Evolutionary conservation across 1,140 invertebrate species (phyloP).

Genomic region (Physella acuta): DNA sequence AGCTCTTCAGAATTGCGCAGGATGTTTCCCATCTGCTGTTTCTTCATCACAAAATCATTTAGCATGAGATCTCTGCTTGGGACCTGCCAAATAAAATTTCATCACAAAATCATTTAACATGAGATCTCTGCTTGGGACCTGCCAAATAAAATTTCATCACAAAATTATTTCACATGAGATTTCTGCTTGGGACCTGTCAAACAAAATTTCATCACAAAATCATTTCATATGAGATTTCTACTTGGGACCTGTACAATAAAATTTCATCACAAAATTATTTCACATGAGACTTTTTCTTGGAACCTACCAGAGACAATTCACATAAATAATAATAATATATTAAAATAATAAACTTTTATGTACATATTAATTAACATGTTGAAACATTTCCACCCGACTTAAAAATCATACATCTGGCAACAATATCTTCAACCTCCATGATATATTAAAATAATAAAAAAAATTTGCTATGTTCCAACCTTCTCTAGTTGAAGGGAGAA

Average conservation of each 20-base stretch:
- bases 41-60: conserved; percentile 56
- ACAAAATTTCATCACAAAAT: conserved; percentile 41
- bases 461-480: too few species aligned
- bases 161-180: conserved; percentile 58
- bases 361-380: too few species aligned
- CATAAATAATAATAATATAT: background rate
- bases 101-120: conserved; percentile 59
- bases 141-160: conserved; percentile 32
- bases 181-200: conserved; percentile 53
- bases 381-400: too few species aligned
- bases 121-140: conserved; percentile 55
- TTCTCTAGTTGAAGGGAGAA: conserved; percentile 60
- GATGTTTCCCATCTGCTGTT: conserved; percentile 47
- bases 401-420: too few species aligned
- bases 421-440: too few species aligned
- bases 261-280: conserved; percentile 51
- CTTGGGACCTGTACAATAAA: conserved; percentile 48
- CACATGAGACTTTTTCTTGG: conserved; percentile 57
- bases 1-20: conserved; percentile 52
- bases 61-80: conserved; percentile 57
- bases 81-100: conserved; percentile 38
- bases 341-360: background rate
- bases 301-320: conserved; percentile 38
- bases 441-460: too few species aligned
- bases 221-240: conserved; percentile 57